phyloP scores from a whole-genome alignment of 64 coral and sea anemone genomes.

The Porites australiensis region DNA sequence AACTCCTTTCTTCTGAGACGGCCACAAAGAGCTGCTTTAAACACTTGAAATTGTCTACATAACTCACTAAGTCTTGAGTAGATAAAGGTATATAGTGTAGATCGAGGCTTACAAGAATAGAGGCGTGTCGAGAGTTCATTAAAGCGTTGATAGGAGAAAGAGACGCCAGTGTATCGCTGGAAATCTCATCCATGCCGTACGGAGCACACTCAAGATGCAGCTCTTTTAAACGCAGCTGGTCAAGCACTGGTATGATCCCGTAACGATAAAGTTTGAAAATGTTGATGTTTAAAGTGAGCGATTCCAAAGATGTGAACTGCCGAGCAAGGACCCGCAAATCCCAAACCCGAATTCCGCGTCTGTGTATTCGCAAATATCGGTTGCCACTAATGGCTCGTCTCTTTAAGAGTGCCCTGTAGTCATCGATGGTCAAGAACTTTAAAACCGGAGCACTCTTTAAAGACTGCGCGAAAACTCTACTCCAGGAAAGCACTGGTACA shows the following conservation, averaged over 20 bases:
- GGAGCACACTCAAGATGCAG: constrained; percentile 49
- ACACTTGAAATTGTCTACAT: constrained; percentile 26
- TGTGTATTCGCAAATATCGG: neutral
- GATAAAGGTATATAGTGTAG: constrained; percentile 29
- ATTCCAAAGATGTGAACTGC: constrained; percentile 48
- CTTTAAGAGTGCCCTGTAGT: constrained; percentile 12
- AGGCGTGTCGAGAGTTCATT: constrained; percentile 49
- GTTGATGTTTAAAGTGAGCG: constrained; percentile 39
- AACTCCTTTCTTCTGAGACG: neutral
- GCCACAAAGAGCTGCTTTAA: constrained; percentile 49
- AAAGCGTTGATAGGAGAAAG: constrained; percentile 22
- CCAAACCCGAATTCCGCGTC: constrained; percentile 40
- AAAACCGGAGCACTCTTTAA: constrained; percentile 35
- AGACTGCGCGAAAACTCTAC: constrained; percentile 18
- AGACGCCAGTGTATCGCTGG: neutral
- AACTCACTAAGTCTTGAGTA: constrained; percentile 34
- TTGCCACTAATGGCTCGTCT: neutral
- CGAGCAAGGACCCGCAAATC: constrained; percentile 37
- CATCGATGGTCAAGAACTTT: constrained; percentile 57
- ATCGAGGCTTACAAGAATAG: constrained; percentile 50
- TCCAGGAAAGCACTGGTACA: constrained; percentile 46
- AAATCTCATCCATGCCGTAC: constrained; percentile 20
- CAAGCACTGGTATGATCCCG: constrained; percentile 38
- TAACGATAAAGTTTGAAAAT: constrained; percentile 34
- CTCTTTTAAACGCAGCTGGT: constrained; percentile 45